Evolutionary conservation across 2,888 invertebrate genomes (phyloP), one percentile per base, ranked within the genome.

Genomic region (Campoplex capitator): DNA sequence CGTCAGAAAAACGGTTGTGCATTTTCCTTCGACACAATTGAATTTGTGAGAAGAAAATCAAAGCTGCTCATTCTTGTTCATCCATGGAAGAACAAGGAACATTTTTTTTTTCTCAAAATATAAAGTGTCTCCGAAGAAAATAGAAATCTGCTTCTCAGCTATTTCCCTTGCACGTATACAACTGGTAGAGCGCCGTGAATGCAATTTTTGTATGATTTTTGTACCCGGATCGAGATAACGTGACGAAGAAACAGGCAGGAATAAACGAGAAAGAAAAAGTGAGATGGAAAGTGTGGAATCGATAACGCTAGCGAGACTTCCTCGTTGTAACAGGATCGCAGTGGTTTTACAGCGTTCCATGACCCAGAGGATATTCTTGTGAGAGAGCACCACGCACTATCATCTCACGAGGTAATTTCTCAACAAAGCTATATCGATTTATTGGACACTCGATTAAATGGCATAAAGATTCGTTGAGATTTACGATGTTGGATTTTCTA

Each of bases 271-370:
- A 42, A 70, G 8, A 45, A 62, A 70, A 86, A 74, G 42, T 51
- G 38, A 42, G 56, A 83, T 70, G 68, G 62, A 83, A 75, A 78
- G 65, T 75, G 83, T 83, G 73, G 71, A 82, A 81, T 83, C 80
- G 77, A 83, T 83, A 73, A 51, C 8, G 58, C 28, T 71, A 45
- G 78, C 85, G 74, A 83, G 74, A 82, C 85, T 67, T 28, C 58
- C 70, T 58, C 70, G 65, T 76, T 67, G 82, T 85, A 77, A 85
- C 82, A 78, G 62, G 85, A 85, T 82, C 82, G 58, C 56, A 54
- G 78, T 67, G 82, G 77, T 78, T 81, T 85, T 82, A 85, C 74
- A 73, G 74, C 56, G 42, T 68, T 78, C 74, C 73, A 62, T 38
- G 68, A 28, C 68, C 67, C 48, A 58, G 51, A 67, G 48, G 42